Evolutionary conservation across 2,797 vertebrate species (phyloP), one percentile per base, ranked within the genome.

Genomic region (Amblyopsis hoosieri): DNA sequence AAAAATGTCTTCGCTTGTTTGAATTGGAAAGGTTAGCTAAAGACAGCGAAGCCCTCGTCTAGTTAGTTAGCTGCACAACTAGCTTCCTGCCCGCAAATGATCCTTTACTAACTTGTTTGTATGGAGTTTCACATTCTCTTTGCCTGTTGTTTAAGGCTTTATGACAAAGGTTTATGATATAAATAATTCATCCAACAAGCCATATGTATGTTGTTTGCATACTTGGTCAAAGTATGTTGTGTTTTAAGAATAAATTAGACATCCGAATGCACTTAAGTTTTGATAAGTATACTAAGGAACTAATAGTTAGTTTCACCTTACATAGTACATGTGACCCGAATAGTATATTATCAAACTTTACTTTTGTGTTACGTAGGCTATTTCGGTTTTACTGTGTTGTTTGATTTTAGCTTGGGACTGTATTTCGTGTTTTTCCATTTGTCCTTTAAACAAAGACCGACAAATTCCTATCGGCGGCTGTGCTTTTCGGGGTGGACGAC

Each of bases 401-500:
- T 42, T 2, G 37, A 42, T 7, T 29, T 42, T 8, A 42, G 37
- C 7, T 42, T 42, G 8, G 23, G 23, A 29, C 9, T 42, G 8
- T 42, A 42, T 42, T 42, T 14, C 47, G 12, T 14, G n/a, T 48
- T 48, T 48, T 48, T 12, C 47, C 47, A 48, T 48, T 48, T 48
- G 47, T 48, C n/a, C n/a, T 84, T 87, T 81, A 86, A 90, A 91
- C 90, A 92, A 91, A 92, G 90, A 88, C 80, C 82, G 83, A 88
- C 77, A 88, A 79, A 89, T 87, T 89, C 85, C 83, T 82, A 64
- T 54, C 51, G 53, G 79, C 74, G 83, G 88, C 53, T 74, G 86
- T 69, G 84, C 74, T 84, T 58, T 14, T 5, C 31, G 54, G 80
- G 86, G 81, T 90, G 90, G 89, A 92, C 86, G 92, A 88, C 86